Conservation (phyloP, 2,797 vertebrate genomes). For the Coregonus suidteri region DNA sequence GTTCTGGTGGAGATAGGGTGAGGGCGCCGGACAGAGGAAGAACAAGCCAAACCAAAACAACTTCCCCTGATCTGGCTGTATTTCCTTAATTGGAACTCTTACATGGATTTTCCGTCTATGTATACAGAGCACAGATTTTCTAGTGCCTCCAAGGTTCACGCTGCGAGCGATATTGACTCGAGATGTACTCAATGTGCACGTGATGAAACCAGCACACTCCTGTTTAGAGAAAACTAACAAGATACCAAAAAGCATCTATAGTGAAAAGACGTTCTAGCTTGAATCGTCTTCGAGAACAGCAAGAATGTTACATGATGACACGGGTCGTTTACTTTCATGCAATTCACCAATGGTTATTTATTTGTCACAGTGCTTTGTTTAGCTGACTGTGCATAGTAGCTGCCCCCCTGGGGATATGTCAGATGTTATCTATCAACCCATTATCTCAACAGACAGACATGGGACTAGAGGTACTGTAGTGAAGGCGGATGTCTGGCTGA, state of each 20-base stretch:
- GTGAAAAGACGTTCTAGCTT: neutral
- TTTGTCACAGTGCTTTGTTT: constrained; percentile 12
- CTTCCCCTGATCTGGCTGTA: constrained; percentile 41
- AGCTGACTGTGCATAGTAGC: constrained; percentile 15
- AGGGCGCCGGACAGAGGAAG: constrained; percentile 19
- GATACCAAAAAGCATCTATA: neutral
- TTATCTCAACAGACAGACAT: neutral
- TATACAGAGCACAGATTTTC: constrained; percentile 45
- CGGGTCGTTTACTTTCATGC: neutral
- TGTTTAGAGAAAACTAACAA: constrained; percentile 23
- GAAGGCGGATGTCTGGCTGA: neutral
- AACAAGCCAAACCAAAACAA: constrained; percentile 51
- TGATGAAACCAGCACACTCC: constrained; percentile 20
- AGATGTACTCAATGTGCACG: constrained; percentile 26
- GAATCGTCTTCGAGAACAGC: neutral
- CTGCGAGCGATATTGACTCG: constrained; percentile 23
- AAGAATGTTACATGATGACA: neutral
- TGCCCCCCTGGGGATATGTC: constrained; percentile 3
- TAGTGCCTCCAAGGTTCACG: constrained; percentile 6
- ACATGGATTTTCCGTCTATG: constrained; percentile 42
- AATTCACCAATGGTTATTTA: neutral
- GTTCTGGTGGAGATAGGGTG: constrained; percentile 37
- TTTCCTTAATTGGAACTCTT: constrained; percentile 53
- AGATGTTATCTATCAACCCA: neutral
- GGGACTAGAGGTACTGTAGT: neutral